These are phyloP conservation scores for Archegozetes longisetosus DNA, from an alignment of 1,140 invertebrate genomes.

Conservation along the genomic window DNA sequence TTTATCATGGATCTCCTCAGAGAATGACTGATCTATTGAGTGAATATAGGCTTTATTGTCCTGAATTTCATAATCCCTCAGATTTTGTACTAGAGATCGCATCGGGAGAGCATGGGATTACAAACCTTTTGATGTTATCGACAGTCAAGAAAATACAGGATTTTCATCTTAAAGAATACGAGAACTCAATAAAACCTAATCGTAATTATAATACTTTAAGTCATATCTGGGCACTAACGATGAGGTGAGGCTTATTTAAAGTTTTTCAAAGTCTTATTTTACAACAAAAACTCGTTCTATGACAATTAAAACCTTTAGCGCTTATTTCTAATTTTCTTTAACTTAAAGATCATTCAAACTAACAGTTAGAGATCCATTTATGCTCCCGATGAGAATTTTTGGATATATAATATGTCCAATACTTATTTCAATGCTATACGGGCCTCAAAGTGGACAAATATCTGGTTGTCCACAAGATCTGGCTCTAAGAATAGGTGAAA, in stretches of 20 bases:
- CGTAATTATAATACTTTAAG: background rate
- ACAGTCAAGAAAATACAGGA: background rate
- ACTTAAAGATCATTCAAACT: background rate
- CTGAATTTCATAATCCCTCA: slow-evolving; percentile 50
- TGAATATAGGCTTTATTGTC: slow-evolving; percentile 1
- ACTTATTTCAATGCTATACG: slow-evolving; percentile 3
- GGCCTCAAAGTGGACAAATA: slow-evolving; percentile 8
- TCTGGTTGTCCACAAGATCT: slow-evolving; percentile 13
- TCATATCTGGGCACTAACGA: background rate
- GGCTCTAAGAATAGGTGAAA: background rate
- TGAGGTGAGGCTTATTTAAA: too few species aligned
- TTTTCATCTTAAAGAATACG: background rate
- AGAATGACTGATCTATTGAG: background rate
- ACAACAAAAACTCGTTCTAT: background rate
- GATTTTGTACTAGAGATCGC: slow-evolving; percentile 43
- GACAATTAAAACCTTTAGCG: background rate
- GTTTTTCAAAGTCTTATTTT: too few species aligned
- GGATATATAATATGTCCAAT: slow-evolving; percentile 25
- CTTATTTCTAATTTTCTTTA: background rate
- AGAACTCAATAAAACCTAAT: background rate
- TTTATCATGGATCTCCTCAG: slow-evolving; percentile 23
- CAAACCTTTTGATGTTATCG: background rate
- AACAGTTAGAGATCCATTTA: background rate
- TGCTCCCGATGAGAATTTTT: background rate
- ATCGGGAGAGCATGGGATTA: slow-evolving; percentile 5